Evolutionary conservation across 2,113 vertebrate genomes (phyloP).

Genomic region (Sorex araneus): DNA sequence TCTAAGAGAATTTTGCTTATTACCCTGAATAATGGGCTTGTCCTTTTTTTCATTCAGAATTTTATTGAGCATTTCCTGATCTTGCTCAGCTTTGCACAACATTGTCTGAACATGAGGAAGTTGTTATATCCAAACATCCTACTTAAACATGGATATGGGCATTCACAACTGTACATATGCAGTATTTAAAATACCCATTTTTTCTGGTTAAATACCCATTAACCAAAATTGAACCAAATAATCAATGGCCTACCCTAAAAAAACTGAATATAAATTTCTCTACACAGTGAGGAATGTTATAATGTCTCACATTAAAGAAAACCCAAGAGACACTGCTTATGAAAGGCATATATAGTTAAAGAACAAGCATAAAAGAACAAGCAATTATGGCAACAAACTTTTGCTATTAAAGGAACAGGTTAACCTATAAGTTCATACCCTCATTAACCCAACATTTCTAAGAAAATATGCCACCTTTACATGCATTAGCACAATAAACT

Average conservation of each 20-base stretch:
- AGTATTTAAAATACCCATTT: not conserved
- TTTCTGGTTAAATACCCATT: not conserved
- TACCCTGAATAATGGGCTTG: conserved; percentile 1
- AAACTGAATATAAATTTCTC: conserved; percentile 31
- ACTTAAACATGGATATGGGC: not conserved
- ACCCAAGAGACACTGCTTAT: not conserved
- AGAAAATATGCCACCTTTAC: not conserved
- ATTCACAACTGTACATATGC: not conserved
- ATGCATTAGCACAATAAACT: conserved; percentile 3
- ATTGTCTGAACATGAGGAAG: not conserved
- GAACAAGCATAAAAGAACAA: not conserved
- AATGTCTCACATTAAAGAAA: conserved; percentile 43
- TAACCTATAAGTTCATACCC: conserved; percentile 15
- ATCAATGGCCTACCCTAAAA: not conserved
- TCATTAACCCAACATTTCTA: conserved; percentile 43
- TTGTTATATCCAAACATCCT: not conserved
- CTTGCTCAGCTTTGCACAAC: not conserved
- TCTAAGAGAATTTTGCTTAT: conserved; percentile 41
- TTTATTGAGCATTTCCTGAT: conserved; percentile 34
- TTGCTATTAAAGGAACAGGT: not conserved
- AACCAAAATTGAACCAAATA: conserved; percentile 34
- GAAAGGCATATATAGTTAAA: not conserved
- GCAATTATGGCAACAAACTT: conserved; percentile 35
- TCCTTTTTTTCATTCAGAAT: conserved; percentile 11
- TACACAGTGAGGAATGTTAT: not conserved